Evolutionary conservation across 2,113 vertebrate genomes (phyloP).

Genomic region (Psettodes erumei): DNA sequence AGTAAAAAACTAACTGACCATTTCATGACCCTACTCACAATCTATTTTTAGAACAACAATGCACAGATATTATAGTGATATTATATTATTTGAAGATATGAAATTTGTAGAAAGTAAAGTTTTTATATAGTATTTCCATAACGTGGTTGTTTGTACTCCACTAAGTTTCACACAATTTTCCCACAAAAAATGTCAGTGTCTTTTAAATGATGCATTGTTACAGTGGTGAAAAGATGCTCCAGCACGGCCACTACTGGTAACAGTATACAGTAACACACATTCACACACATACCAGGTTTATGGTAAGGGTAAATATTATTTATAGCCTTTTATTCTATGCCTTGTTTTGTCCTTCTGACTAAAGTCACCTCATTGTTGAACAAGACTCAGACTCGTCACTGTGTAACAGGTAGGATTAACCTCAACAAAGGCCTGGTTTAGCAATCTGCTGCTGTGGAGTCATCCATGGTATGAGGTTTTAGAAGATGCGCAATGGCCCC

Average conservation of each 20-base stretch:
- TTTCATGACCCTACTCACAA: neutral
- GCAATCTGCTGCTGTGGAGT: no score
- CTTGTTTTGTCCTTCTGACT: neutral
- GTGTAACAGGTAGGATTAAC: neutral
- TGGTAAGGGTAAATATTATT: neutral
- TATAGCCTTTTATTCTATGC: neutral
- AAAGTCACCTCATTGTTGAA: slow-evolving; percentile 13
- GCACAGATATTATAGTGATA: neutral
- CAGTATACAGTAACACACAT: neutral
- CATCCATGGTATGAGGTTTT: neutral
- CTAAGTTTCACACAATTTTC: neutral
- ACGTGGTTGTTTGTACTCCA: neutral
- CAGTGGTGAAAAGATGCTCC: no score
- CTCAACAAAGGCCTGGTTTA: slow-evolving; percentile 8
- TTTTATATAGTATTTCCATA: neutral
- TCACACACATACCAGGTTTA: neutral
- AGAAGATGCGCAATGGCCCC: neutral
- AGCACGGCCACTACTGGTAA: neutral
- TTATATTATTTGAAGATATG: neutral
- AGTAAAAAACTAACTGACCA: neutral
- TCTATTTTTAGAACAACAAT: neutral
- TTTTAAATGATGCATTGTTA: neutral
- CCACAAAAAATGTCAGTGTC: neutral
- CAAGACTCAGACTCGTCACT: neutral
- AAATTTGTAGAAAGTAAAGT: neutral